These are phyloP conservation scores for Orthonychiurus folsomi DNA, from an alignment of 2,888 invertebrate genomes.

Conservation along the genomic window DNA sequence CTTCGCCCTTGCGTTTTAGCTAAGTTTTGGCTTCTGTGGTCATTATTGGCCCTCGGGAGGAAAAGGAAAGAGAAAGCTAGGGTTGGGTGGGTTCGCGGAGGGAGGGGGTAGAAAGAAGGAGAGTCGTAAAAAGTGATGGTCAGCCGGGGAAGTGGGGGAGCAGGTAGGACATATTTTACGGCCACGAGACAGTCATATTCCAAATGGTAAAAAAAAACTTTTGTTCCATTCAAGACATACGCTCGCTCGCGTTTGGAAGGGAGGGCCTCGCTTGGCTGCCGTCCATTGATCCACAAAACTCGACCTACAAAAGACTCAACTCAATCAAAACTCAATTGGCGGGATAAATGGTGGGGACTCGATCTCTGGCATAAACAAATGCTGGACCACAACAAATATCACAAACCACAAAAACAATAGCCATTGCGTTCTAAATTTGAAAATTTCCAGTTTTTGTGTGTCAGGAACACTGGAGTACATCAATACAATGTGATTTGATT, in stretches of 20 bases:
- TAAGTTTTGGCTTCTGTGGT: neutral
- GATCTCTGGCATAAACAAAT: too few relatives aligned
- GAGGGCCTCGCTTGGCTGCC: too few relatives aligned
- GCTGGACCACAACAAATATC: too few relatives aligned
- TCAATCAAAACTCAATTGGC: neutral
- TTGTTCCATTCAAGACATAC: slow-evolving; percentile 1
- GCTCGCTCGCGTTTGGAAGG: too few relatives aligned
- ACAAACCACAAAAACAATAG: too few relatives aligned
- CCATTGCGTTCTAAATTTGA: too few relatives aligned
- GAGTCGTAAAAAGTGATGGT: neutral
- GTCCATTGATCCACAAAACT: neutral
- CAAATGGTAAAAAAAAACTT: neutral
- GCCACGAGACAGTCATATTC: neutral
- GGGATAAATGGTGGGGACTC: too few relatives aligned
- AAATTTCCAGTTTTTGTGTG: too few relatives aligned
- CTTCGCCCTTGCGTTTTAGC: neutral
- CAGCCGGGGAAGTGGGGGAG: neutral
- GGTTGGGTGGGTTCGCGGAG: neutral
- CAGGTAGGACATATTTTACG: neutral
- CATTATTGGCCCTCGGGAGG: neutral
- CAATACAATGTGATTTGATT: too few relatives aligned
- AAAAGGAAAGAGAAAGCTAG: neutral
- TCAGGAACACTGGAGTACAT: too few relatives aligned
- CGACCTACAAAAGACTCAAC: neutral
- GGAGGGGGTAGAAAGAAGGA: neutral